These are phyloP conservation scores for Pipistrellus pipistrellus DNA, from an alignment of 2,797 vertebrate species.

Conservation along the genomic window DNA sequence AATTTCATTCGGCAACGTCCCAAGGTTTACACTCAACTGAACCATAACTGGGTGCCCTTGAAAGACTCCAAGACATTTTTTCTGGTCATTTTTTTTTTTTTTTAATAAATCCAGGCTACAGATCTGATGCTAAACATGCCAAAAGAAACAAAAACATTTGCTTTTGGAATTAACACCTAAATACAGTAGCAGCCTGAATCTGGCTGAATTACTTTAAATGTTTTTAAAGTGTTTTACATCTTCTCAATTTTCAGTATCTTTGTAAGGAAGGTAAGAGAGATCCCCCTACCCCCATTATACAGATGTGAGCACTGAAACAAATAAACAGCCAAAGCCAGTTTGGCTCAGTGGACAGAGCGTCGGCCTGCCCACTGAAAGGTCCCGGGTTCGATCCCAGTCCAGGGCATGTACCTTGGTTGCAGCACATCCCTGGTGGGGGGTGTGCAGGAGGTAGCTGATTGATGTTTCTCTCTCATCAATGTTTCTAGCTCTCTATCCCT, in stretches of 20 bases:
- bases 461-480: no score
- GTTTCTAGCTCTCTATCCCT: no score
- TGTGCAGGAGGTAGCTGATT: no score
- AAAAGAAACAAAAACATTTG: conserved; percentile 9
- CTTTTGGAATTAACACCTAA: conserved; percentile 16
- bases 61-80: conserved; percentile 57
- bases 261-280: neutral
- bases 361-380: no score
- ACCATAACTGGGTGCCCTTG: conserved; percentile 73
- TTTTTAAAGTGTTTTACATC: conserved; percentile 11
- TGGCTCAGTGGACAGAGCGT: no score
- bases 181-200: neutral
- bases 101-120: neutral
- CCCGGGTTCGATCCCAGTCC: no score
- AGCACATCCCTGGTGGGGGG: no score
- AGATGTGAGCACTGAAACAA: neutral
- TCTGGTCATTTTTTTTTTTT: conserved; percentile 63
- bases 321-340: neutral
- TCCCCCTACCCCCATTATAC: neutral
- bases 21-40: conserved; percentile 74
- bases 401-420: no score
- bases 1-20: conserved; percentile 78
- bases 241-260: neutral
- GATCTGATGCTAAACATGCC: neutral
- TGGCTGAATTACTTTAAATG: neutral